Evolutionary conservation across 2,113 vertebrate genomes (phyloP), one percentile per base, ranked within the genome.

Genomic region (Carassius gibelio): DNA sequence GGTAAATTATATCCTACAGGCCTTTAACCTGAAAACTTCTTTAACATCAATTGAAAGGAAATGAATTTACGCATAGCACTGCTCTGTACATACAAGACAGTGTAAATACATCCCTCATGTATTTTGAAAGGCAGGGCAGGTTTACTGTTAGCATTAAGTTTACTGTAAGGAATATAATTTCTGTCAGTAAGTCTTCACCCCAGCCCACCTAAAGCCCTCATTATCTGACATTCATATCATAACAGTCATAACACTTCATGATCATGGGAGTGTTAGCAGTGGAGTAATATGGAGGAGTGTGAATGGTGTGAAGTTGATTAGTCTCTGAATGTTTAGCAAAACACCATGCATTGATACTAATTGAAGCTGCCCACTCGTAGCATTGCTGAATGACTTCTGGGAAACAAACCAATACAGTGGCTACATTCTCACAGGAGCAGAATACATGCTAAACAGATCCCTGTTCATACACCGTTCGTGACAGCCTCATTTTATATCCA

Each of bases 331-430:
- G 66, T 74, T 72, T 74, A 79, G 68, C 77, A 85, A 81, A 23
- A 68, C 3, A 26, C 75, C 55, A 68, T 17, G 84, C 36, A 61
- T 61, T 87, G 76, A 87, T 81, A 59, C 82, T 81, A 81, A 87
- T 81, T 84, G 77, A 87, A 87, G 77, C 52, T 81, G 82, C 82
- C 79, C 68, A 75, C 69, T 84, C 77, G 72, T 81, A 81, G 82
- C 82, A 17, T 57, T 21, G 30, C 34, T 75, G 72, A 69, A 84
- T 84, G 48, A 69, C 45, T 48, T 2, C 45, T 11, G 10, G 45
- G 45, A 48, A 48, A 48, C 45, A 48, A 48, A 48, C 38, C 38
- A 42, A 42, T 42, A 42, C 11, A 48, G 10, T 48, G 45, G 45
- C 11, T 48, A 48, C 10, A 48, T 48, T 48, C 45, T 3, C 48